Base-by-base conservation (phyloP, 1,140 invertebrate species). In the Halesus radiatus region DNA sequence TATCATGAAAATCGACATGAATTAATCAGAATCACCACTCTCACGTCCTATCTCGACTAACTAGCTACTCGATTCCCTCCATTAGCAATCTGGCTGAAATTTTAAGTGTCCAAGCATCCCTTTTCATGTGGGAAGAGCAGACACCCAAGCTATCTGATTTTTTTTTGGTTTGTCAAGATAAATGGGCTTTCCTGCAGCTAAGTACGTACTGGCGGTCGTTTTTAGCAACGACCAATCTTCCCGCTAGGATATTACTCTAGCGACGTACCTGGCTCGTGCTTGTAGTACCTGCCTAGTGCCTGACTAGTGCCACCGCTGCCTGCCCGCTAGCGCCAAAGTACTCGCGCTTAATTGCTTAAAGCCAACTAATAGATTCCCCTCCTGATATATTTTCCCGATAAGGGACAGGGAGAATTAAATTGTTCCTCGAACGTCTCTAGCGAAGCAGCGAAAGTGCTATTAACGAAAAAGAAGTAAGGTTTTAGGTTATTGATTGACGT, bases 201-300 rank as follows among this genome's bases (percentile, higher is more conserved):
- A 18, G 54, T 56, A 10, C n/a, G 54, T 56, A 56, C 54, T 56
- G 54, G 54, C 22, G 54, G n/a, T 22, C 54, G 54, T 56, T 56
- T 56, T 56, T 56, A 56, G 54, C 54, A 45, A 56, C 54, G 54
- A 56, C n/a, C 54, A 56, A 56, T 56, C 54, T 56, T 56, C 54
- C n/a, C n/a, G n/a, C n/a, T 18, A 22, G 18, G 54, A 18, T 13
- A 56, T 56, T 56, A 56, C 54, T 56, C 54, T 56, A 56, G 10
- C 22, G 54, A n/a, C n/a, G 37, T 45, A 13, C 37, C 37, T 45
- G 10, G 5, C 37, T 13, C 0, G 8, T 45, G 37, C 37, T 10
- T 45, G 10, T 13, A 13, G 37, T 13, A 13, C 37, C 37, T 45
- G 10, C 32, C 32, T 45, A 3, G 37, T 45, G 10, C 37, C 37